Base-by-base conservation (phyloP, 2,113 vertebrate genomes). In the Sisor rabdophorus region DNA sequence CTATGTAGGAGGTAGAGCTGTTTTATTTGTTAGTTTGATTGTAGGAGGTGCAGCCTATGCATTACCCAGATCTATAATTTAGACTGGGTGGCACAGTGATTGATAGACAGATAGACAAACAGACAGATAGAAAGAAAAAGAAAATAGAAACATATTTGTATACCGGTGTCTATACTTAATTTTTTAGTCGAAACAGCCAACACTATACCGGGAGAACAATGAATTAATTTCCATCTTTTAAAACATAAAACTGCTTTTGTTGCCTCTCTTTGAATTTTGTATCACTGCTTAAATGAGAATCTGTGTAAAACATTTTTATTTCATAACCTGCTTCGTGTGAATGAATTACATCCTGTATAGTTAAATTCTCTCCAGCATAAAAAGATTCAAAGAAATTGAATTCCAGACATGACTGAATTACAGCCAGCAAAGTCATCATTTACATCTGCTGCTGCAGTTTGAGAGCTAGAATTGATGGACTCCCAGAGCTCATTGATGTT, bases 401-500 rank as follows among this genome's bases (percentile, higher is more conserved):
- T 59, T 24, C 17, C 54, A 20, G n/a, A 17, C 16, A 44, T 47
- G 40, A 60, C n/a, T 73, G 36, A 58, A 3, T 28, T 13, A 44
- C 20, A 28, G 16, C 32, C 9, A 11, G 40, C 4, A 9, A 56
- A 48, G 69, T 77, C 61, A 68, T 50, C 61, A 61, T 48, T 70
- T 61, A 55, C 16, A 1, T 17, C 7, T 47, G 56, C 52, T 71
- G 30, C 36, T 75, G 58, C 71, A 44, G 30, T 47, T 48, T 53
- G 40, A 30, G 22, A 36, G 60, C 73, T 36, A 13, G 12, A 36
- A 40, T 63, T 77, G 30, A 77, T 71, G 68, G 17, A 70, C 59
- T 60, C 28, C 30, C 47, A 75, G 76, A 64, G 74, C 75, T 79
- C 64, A 70, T 61, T 56, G 61, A 30, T 63, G 79, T 78, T 79